A percentile compares a stretch with the other conserved stretches of the same genome.
These are phyloP conservation scores for Thalassoma bifasciatum DNA, from an alignment of 2,113 vertebrate genomes.

Conservation along the genomic window DNA sequence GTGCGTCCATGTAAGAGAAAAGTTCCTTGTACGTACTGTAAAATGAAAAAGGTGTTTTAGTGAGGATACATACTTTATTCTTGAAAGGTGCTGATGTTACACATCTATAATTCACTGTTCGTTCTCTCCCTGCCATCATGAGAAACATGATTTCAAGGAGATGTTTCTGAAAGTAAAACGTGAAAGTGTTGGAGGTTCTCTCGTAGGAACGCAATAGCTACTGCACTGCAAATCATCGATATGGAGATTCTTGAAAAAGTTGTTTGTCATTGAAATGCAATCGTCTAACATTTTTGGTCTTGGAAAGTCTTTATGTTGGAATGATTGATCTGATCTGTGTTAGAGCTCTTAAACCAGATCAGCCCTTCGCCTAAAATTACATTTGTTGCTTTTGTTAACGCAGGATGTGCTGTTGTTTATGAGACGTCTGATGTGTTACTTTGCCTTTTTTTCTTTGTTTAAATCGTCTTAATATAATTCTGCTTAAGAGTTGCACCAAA, in stretches of 20 bases:
- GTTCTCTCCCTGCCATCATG: conserved; percentile 18
- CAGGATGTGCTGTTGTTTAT: conserved; percentile 70
- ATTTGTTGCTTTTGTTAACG: conserved; percentile 38
- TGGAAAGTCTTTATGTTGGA: conserved; percentile 57
- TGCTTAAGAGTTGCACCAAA: conserved; percentile 72
- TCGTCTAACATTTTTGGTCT: conserved; percentile 59
- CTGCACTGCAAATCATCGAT: conserved; percentile 62
- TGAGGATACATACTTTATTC: conserved; percentile 46
- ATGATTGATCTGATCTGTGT: conserved; percentile 55
- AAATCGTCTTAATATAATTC: conserved; percentile 71
- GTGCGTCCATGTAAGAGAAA: conserved; percentile 18
- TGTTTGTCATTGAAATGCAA: conserved; percentile 57
- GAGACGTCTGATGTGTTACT: conserved; percentile 69
- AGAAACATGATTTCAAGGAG: conserved; percentile 28
- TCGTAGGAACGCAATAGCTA: conserved; percentile 55
- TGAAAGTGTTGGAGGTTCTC: conserved; percentile 30
- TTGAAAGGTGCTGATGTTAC: conserved; percentile 78
- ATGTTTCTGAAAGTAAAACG: conserved; percentile 11
- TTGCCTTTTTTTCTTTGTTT: conserved; percentile 62
- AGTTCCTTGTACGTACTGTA: conserved; percentile 45
- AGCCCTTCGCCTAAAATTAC: conserved; percentile 54
- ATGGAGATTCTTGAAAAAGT: conserved; percentile 17
- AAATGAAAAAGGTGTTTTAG: conserved; percentile 44
- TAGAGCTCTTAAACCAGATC: conserved; percentile 70
- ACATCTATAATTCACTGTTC: conserved; percentile 29